Evolutionary conservation across 2,113 vertebrate species (phyloP).

Genomic region (Oenanthe melanoleuca): DNA sequence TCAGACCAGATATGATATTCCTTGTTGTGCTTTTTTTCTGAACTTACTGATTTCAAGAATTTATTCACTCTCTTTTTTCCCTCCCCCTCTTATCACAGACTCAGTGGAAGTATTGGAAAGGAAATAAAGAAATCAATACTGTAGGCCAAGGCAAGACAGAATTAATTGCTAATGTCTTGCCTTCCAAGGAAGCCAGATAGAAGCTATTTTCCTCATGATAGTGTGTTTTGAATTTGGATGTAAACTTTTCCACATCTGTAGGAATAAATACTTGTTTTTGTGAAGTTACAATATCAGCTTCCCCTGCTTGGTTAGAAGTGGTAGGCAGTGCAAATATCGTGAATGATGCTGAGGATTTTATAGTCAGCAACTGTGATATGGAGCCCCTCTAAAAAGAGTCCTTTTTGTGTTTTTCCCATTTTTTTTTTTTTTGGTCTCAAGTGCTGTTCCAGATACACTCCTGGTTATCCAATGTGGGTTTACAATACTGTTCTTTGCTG

Average conservation of each 20-base stretch:
- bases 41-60: neutral
- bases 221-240: neutral
- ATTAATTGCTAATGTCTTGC: neutral
- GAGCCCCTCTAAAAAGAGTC: neutral
- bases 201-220: neutral
- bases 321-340: neutral
- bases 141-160: neutral
- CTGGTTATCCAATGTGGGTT: neutral
- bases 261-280: neutral
- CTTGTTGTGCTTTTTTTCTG: neutral
- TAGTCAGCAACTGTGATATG: neutral
- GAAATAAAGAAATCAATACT: neutral
- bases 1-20: neutral
- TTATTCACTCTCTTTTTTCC: neutral
- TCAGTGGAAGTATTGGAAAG: neutral
- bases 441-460: neutral
- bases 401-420: neutral
- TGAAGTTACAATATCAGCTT: accelerated
- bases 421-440: too few relatives aligned
- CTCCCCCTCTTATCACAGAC: neutral
- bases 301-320: neutral
- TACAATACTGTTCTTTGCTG: neutral
- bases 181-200: neutral
- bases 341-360: neutral
- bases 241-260: neutral